These are phyloP conservation scores for Spicauda simplicius DNA, from an alignment of 2,888 invertebrate genomes.

Conservation along the genomic window DNA sequence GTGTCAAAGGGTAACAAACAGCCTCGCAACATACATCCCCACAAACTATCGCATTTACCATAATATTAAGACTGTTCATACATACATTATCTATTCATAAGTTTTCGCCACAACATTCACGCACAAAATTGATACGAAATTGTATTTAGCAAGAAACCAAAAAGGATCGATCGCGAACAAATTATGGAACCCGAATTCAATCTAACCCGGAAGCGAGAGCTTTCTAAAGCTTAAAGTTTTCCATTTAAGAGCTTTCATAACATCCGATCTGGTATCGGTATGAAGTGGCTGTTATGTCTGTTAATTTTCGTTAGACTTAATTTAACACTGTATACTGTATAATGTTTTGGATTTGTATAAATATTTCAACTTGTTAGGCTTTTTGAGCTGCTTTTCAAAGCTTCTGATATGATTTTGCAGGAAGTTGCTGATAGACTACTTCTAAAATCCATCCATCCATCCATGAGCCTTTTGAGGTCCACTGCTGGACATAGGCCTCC, in stretches of 20 bases:
- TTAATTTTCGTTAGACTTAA: not conserved
- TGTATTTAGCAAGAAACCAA: not conserved
- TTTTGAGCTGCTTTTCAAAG: no score
- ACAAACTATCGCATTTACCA: no score
- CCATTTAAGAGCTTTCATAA: conserved; percentile 3
- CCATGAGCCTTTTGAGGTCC: no score
- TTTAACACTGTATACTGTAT: not conserved
- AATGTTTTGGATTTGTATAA: no score
- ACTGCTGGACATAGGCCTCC: no score
- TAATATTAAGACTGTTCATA: no score
- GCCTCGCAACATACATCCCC: no score
- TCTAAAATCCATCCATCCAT: no score
- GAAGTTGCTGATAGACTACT: no score
- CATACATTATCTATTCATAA: not conserved
- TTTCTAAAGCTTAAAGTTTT: conserved; percentile 1
- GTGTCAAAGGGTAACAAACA: no score
- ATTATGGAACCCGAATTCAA: conserved; percentile 5
- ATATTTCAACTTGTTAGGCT: no score
- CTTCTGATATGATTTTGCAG: no score
- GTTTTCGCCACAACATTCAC: not conserved
- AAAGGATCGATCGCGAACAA: conserved; percentile 4
- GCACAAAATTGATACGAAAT: not conserved
- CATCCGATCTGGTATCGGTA: conserved; percentile 3
- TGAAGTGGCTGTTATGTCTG: not conserved
- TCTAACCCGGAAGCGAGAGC: not conserved